Base-by-base conservation (phyloP, 2,888 invertebrate genomes). In the Ecdyonurus torrentis region DNA sequence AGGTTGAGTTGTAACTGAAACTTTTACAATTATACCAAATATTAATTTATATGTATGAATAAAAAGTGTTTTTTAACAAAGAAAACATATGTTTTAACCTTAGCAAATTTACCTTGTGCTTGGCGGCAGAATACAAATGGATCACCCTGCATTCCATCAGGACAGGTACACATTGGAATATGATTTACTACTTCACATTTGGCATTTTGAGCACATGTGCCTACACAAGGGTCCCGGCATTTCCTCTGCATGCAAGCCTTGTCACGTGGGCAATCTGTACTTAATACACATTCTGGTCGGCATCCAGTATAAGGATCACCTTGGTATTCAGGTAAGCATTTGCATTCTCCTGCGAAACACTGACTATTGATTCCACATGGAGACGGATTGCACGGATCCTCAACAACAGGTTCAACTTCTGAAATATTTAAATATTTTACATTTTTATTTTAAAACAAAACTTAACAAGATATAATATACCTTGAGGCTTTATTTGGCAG, bases 401-500 rank as follows among this genome's bases (percentile, higher is more conserved):
- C 65, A 64, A 69, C 68, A 23, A 63, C 58, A 22, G 61, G 61
- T 20, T 52, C 63, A 19, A 7, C 25, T 59, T 58, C 20, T 52
- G 20, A 19, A 63, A 15, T 37, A 37, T 10, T 37, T 37, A 10
- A 37, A 5, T 37, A 10, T 37, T 15, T 37, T 37, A 37, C 15
- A 37, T 37, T 37, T 37, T 37, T 5, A 5, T 37, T 10, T 20
- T 55, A 55, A n/a, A 55, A n/a, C 55, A 10, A 10, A 5, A 55
- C 22, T 55, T 20, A 55, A 55, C 5, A 55, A 55, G 5, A 22
- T 55, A 20, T 5, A 55, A 10, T 20, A 10, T 55, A 37, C 37
- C 37, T 25, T 55, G 62, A 55, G 62, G 89, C 75, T 91, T 89
- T 1, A 90, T 89, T 66, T 81, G 80, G 71, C 91, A 91, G 65